A percentile compares a stretch with the other conserved stretches of the same genome.
Evolutionary conservation across 2,888 invertebrate species (phyloP).

Genomic region (Ceraclea dissimilis): DNA sequence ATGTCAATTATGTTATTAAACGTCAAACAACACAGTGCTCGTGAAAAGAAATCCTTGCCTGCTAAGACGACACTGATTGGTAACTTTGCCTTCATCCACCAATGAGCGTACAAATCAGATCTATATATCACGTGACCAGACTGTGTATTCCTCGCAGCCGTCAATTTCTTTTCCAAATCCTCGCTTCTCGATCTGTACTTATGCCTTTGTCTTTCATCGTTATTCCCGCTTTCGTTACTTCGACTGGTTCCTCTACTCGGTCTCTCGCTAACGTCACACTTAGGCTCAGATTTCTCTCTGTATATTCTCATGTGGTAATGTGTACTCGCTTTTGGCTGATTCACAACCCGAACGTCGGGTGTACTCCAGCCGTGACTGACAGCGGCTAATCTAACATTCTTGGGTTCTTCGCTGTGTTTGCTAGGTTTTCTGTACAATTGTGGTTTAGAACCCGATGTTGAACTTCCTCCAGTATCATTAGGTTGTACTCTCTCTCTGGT

Average conservation of each 20-base stretch:
- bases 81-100: slow-evolving; percentile 86
- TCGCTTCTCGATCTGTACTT: slow-evolving; percentile 44
- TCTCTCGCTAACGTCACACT: slow-evolving; percentile 29
- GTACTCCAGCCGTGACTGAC: slow-evolving; percentile 44
- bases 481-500: background rate
- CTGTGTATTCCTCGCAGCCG: slow-evolving; percentile 38
- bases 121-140: slow-evolving; percentile 58
- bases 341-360: slow-evolving; percentile 39
- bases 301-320: slow-evolving; percentile 49
- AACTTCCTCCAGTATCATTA: slow-evolving; percentile 3
- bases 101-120: slow-evolving; percentile 82
- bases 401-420: slow-evolving; percentile 42
- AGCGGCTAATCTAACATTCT: slow-evolving; percentile 41
- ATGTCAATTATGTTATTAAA: slow-evolving; percentile 10
- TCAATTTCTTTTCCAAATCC: slow-evolving; percentile 43
- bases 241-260: slow-evolving; percentile 29
- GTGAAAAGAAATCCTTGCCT: slow-evolving; percentile 49
- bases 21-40: slow-evolving; percentile 23
- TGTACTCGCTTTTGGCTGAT: slow-evolving; percentile 41
- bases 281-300: slow-evolving; percentile 33
- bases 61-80: slow-evolving; percentile 56
- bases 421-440: slow-evolving; percentile 44
- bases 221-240: slow-evolving; percentile 25
- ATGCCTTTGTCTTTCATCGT: slow-evolving; percentile 28
- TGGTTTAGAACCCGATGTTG: slow-evolving; percentile 32